A percentile compares a stretch with the other conserved stretches of the same genome.
Conservation (phyloP, 2,797 vertebrate genomes). For the Alca torda region DNA sequence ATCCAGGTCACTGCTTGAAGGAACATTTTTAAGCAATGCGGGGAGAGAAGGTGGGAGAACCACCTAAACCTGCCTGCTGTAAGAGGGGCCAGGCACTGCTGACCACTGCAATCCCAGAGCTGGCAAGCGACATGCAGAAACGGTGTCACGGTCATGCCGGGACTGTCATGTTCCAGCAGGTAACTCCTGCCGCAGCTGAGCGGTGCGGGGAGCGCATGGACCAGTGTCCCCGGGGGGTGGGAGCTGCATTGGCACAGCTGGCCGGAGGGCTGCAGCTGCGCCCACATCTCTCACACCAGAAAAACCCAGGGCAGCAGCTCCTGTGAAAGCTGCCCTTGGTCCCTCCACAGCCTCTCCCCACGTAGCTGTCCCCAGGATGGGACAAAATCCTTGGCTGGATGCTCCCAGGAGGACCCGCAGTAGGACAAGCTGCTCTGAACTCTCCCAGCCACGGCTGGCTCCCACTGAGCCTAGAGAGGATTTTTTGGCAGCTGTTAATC, state of each 20-base stretch:
- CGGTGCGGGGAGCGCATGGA: rapidly evolving
- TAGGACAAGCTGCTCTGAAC: not conserved
- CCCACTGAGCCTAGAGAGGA: not conserved
- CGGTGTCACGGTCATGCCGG: rapidly evolving
- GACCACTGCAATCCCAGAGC: rapidly evolving
- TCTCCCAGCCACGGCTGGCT: not conserved
- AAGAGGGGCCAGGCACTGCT: not conserved
- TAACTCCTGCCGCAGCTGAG: not conserved
- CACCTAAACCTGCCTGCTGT: not conserved
- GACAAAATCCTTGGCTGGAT: not conserved
- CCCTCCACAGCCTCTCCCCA: not conserved
- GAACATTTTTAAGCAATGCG: not conserved
- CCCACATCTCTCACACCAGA: not conserved
- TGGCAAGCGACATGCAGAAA: not conserved
- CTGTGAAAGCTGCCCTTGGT: not conserved
- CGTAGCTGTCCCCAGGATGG: not conserved
- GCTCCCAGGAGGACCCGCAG: not conserved
- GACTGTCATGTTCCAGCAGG: rapidly evolving
- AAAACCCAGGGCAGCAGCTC: not conserved
- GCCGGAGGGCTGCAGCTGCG: not conserved
- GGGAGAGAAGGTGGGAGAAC: not conserved
- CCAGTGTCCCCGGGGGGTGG: not conserved
- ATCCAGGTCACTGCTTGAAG: not conserved
- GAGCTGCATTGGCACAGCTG: not conserved
- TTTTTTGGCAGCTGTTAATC: not conserved